These are phyloP conservation scores for Cryptotis parvus DNA, from an alignment of 2,113 vertebrate genomes.

Conservation along the genomic window DNA sequence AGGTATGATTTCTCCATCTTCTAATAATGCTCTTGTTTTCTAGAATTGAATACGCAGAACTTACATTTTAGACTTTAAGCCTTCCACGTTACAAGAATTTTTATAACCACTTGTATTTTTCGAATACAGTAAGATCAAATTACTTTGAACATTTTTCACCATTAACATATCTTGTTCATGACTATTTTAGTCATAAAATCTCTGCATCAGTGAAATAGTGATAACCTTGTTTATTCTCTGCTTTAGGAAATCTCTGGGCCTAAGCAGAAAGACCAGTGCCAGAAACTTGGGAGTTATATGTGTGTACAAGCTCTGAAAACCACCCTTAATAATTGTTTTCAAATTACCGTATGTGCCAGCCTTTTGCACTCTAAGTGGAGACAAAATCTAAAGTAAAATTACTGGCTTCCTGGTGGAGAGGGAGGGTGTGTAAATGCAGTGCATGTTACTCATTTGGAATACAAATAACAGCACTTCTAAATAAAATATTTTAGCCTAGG, in stretches of 20 bases:
- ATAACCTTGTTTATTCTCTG: slow-evolving; percentile 41
- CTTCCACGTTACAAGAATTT: background rate
- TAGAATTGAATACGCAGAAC: background rate
- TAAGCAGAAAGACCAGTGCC: slow-evolving; percentile 5
- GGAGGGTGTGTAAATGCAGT: slow-evolving; percentile 14
- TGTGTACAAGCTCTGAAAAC: slow-evolving; percentile 40
- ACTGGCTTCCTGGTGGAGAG: slow-evolving; percentile 53
- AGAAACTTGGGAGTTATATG: background rate
- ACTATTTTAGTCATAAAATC: background rate
- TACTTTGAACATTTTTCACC: slow-evolving; percentile 23
- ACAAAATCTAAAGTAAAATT: slow-evolving; percentile 62
- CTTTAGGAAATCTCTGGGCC: slow-evolving; percentile 46
- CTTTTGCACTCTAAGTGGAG: slow-evolving; percentile 52
- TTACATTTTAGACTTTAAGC: slow-evolving; percentile 18
- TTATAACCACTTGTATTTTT: slow-evolving; percentile 22
- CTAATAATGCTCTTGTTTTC: slow-evolving; percentile 56
- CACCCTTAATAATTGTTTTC: slow-evolving; percentile 68
- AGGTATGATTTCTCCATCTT: slow-evolving; percentile 8
- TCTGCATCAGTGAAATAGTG: slow-evolving; percentile 19
- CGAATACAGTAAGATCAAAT: slow-evolving; percentile 9
- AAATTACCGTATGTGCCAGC: slow-evolving; percentile 7
- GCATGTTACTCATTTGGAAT: background rate
- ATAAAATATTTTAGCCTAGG: slow-evolving; percentile 40
- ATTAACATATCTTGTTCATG: slow-evolving; percentile 16
- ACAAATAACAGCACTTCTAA: slow-evolving; percentile 41